Evolutionary conservation across 2,797 vertebrate genomes (phyloP).

Genomic region (Uromys caudimaculatus): DNA sequence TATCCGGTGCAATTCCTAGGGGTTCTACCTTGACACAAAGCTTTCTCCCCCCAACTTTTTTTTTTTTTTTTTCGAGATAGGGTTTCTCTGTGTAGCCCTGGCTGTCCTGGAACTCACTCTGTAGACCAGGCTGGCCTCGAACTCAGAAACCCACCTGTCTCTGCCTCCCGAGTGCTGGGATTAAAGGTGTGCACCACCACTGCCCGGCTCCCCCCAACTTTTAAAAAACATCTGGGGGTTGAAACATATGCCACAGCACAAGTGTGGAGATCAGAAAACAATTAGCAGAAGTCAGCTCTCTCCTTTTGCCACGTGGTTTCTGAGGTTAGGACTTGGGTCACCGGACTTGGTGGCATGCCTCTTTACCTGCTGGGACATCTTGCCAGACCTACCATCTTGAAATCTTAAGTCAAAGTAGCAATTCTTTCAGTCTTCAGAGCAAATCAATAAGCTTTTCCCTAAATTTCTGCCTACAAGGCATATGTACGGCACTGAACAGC

Average conservation of each 20-base stretch:
- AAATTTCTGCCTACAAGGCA: background rate
- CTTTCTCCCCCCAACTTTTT: background rate
- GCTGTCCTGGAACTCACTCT: no score
- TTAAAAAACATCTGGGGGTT: background rate
- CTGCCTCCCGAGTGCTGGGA: no score
- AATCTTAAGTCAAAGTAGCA: slow-evolving; percentile 41
- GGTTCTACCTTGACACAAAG: slow-evolving; percentile 35
- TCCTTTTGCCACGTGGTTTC: background rate
- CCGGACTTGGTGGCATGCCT: background rate
- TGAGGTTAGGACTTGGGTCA: background rate
- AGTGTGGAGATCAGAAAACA: background rate
- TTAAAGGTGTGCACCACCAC: no score
- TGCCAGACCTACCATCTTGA: background rate
- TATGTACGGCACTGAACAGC: background rate
- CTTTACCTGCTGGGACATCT: background rate
- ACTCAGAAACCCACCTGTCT: no score
- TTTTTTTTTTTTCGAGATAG: no score
- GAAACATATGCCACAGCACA: background rate
- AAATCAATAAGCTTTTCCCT: background rate
- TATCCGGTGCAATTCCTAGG: background rate
- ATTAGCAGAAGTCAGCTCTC: no score
- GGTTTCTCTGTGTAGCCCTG: no score
- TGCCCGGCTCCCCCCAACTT: background rate
- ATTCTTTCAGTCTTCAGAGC: slow-evolving; percentile 28
- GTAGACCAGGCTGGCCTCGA: no score